Conservation (phyloP, 2,797 vertebrate genomes). For the Tauraco hartlaubi region DNA sequence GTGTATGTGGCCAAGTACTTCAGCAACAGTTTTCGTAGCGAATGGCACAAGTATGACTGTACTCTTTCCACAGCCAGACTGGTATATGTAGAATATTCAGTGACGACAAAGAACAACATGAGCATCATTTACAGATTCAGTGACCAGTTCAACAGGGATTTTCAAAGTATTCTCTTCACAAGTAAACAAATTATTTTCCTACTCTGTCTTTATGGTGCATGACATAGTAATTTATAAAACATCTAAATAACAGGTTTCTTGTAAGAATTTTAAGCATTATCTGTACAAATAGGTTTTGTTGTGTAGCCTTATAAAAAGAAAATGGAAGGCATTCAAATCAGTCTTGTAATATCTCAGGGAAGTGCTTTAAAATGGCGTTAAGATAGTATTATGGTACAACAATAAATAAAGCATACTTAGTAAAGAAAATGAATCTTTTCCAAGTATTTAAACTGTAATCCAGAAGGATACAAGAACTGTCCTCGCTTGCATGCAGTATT, state of each 20-base stretch:
- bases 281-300: background rate
- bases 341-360: background rate
- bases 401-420: background rate
- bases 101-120: background rate
- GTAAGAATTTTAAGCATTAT: background rate
- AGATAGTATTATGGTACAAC: background rate
- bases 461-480: background rate
- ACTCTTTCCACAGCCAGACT: background rate
- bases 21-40: background rate
- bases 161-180: background rate
- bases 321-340: background rate
- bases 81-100: background rate
- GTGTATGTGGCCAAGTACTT: background rate
- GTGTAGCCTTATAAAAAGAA: background rate
- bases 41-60: background rate
- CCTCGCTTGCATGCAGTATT: background rate
- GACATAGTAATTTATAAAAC: background rate
- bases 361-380: background rate
- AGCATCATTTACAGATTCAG: background rate
- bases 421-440: background rate
- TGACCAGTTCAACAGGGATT: background rate
- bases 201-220: background rate
- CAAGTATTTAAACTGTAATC: background rate
- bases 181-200: background rate
- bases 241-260: background rate